A percentile compares a stretch with the other conserved stretches of the same genome.
Conservation (phyloP, 2,113 vertebrate genomes). For the Engystomops pustulosus region DNA sequence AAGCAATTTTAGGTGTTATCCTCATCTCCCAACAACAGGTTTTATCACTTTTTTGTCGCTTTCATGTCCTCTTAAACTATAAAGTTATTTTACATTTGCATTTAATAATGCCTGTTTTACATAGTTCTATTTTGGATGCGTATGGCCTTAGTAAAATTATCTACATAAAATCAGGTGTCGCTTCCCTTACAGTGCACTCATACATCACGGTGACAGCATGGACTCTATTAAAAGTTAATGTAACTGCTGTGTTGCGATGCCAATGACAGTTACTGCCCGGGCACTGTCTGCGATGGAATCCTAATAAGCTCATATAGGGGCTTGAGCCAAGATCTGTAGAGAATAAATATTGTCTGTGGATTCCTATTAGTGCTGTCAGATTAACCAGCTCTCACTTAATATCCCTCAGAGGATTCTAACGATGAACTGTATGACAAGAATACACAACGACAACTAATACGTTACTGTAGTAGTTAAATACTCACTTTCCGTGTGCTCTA, state of each 20-base stretch:
- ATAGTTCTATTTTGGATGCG: background rate
- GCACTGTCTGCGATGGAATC: conserved; percentile 31
- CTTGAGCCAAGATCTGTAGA: background rate
- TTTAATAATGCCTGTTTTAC: background rate
- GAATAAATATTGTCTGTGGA: conserved; percentile 33
- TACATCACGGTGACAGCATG: background rate
- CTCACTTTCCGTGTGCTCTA: background rate
- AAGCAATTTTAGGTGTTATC: too few relatives aligned
- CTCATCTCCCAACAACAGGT: background rate
- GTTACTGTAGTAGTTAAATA: background rate
- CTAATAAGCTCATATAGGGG: conserved; percentile 13
- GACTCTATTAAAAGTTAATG: conserved; percentile 5
- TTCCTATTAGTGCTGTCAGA: conserved; percentile 37
- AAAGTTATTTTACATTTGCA: background rate
- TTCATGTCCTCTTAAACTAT: background rate
- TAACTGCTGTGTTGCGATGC: background rate
- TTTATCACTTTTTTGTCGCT: background rate
- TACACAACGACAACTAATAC: background rate
- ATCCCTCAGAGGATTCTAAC: conserved; percentile 1
- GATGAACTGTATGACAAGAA: conserved; percentile 12
- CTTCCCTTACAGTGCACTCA: background rate
- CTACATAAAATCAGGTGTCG: background rate
- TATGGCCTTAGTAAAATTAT: background rate
- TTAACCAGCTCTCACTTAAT: conserved; percentile 32
- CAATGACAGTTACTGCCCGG: conserved; percentile 31